Evolutionary conservation across 2,797 vertebrate genomes (phyloP).

Genomic region (Micrastur ruficollis): DNA sequence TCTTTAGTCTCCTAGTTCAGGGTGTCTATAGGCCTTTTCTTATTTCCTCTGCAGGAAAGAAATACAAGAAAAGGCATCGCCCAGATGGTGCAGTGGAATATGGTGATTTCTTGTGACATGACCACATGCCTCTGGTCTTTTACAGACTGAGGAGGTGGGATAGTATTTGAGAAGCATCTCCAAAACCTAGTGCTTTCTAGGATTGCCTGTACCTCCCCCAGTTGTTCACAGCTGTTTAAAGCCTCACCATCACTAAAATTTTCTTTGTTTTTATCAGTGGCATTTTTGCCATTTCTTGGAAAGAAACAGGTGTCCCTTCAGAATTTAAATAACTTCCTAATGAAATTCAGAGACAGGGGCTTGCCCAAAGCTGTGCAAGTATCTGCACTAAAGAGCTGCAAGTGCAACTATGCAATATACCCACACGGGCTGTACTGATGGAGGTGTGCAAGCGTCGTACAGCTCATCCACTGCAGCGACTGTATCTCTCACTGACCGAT

Average conservation of each 20-base stretch:
- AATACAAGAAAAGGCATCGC: background rate
- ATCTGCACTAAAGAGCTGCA: background rate
- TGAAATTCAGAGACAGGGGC: background rate
- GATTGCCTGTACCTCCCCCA: background rate
- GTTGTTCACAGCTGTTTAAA: background rate
- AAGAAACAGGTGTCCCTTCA: background rate
- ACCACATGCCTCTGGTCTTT: background rate
- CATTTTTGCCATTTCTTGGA: background rate
- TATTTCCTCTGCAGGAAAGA: background rate
- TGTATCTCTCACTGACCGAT: accelerated
- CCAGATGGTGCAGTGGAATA: background rate
- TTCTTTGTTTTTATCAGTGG: background rate
- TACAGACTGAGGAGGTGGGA: background rate
- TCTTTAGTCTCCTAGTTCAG: background rate
- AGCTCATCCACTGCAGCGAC: background rate
- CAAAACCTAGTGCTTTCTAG: background rate
- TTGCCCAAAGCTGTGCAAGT: background rate
- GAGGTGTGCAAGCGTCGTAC: accelerated
- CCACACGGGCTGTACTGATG: accelerated
- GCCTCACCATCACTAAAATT: background rate
- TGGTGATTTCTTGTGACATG: background rate
- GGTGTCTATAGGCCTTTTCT: background rate
- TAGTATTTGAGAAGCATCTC: background rate
- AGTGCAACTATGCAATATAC: accelerated
- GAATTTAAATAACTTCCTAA: background rate